Conservation (phyloP, 2,888 invertebrate genomes). For the Conistra vaccinii region DNA sequence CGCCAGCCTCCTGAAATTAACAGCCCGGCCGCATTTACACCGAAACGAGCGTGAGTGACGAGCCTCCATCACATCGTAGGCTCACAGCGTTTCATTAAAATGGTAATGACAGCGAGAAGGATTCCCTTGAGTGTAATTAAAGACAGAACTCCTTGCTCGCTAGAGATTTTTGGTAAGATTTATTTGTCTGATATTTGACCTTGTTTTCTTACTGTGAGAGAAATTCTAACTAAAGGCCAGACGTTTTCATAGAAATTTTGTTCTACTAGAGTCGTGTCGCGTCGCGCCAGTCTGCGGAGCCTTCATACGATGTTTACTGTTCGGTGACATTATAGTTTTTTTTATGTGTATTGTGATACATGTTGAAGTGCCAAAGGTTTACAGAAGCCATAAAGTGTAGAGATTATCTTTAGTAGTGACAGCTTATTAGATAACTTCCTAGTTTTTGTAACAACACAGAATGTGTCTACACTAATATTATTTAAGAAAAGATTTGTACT, state of each 20-base stretch:
- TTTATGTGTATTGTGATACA: constrained; percentile 7
- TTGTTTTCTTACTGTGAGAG: constrained; percentile 28
- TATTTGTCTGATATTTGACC: constrained; percentile 46
- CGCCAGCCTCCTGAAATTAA: constrained; percentile 60
- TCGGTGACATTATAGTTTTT: constrained; percentile 25
- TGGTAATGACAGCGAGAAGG: constrained; percentile 51
- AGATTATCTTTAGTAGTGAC: constrained; percentile 29
- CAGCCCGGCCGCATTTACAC: constrained; percentile 47
- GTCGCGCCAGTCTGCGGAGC: too few relatives aligned
- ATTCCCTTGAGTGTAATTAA: constrained; percentile 49
- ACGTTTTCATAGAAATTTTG: too few relatives aligned
- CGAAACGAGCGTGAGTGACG: constrained; percentile 37
- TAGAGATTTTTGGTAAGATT: constrained; percentile 48
- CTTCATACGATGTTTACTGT: not conserved
- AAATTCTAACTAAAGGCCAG: not conserved
- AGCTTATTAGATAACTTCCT: constrained; percentile 33
- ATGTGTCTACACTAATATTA: too few relatives aligned
- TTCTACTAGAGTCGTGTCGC: too few relatives aligned
- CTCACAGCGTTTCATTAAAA: constrained; percentile 61
- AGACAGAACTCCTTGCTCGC: constrained; percentile 37
- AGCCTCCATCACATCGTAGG: constrained; percentile 23
- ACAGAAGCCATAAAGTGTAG: constrained; percentile 37
- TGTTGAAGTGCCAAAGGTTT: constrained; percentile 11
- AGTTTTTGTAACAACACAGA: not conserved
- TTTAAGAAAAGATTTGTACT: too few relatives aligned